Evolutionary conservation across 2,797 vertebrate species (phyloP), one percentile per base, ranked within the genome.

Genomic region (Liparis tanakae): DNA sequence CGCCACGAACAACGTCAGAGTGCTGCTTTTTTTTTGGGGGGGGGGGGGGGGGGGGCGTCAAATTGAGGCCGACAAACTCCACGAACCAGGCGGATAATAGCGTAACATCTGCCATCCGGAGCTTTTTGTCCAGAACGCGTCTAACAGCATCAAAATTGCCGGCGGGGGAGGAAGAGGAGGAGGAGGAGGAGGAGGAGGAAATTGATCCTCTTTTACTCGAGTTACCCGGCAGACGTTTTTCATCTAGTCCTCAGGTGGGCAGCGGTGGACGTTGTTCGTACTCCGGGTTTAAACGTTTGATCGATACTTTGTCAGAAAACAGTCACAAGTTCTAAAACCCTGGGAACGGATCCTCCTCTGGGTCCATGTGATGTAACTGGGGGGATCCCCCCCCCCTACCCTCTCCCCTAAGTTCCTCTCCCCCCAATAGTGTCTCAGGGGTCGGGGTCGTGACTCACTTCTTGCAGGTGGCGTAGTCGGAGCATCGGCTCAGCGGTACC

Each of bases 401-500:
- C 13, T 41, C 37, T 25, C 41, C 18, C 57, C 44, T 10, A 50
- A 50, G 30, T n/a, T n/a, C n/a, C n/a, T n/a, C n/a, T n/a, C n/a
- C n/a, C n/a, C n/a, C n/a, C n/a, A n/a, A n/a, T n/a, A n/a, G n/a
- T n/a, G n/a, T n/a, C 59, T 18, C 36, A 7, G 9, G 54, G 17
- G 18, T 9, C 5, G 3, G 15, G 36, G 5, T 20, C 64, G 13
- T 54, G 25, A 92, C 96, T 96, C 78, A 98, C 97, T 94, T 96
- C 67, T 88, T 95, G 89, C 96, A 98, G 74, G 89, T 85, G 70
- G 91, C 93, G 34, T 96, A 94, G 70, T 92, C 84, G 0, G 89
- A 73, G 63, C 97, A 98, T 62, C 91, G 96, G 84, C 97, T 97
- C 76, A 98, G 95, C 0, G 95, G 95, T 59, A 97, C 91, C 0